Conservation (phyloP, 2,113 vertebrate species). For the Tricholaema leucomelas region DNA sequence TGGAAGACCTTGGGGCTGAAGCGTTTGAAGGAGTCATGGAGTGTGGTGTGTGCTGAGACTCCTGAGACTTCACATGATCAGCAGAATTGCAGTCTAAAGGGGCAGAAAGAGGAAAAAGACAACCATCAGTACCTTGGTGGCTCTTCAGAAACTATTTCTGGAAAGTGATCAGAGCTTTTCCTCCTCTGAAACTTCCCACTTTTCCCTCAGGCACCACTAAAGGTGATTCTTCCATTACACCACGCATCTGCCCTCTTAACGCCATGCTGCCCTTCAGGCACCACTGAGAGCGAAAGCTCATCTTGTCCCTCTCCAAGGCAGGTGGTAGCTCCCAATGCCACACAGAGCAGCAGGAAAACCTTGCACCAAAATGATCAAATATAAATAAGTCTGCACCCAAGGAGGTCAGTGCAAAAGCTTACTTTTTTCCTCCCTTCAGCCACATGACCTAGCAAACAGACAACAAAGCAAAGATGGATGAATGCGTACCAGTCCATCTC, state of each 20-base stretch:
- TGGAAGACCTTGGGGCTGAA: slow-evolving; percentile 84
- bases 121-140: not conserved
- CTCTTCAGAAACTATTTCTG: not conserved
- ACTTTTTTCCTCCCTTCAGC: not conserved
- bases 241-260: not conserved
- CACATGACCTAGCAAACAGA: not conserved
- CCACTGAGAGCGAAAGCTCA: not conserved
- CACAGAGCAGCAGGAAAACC: not conserved
- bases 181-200: not conserved
- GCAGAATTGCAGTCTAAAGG: slow-evolving; percentile 92
- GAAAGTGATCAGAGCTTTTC: not conserved
- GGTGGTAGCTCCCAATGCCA: not conserved
- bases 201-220: not conserved
- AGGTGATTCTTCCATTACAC: not conserved
- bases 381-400: not conserved
- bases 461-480: not conserved
- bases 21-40: slow-evolving; percentile 87
- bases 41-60: slow-evolving; percentile 83
- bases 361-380: not conserved
- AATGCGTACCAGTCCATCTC: not conserved
- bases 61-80: slow-evolving; percentile 90
- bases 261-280: not conserved
- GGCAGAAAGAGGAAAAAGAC: not conserved
- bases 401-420: not conserved
- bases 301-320: not conserved